Evolutionary conservation across 2,797 vertebrate species (phyloP).

Genomic region (Chromobotia macracanthus): DNA sequence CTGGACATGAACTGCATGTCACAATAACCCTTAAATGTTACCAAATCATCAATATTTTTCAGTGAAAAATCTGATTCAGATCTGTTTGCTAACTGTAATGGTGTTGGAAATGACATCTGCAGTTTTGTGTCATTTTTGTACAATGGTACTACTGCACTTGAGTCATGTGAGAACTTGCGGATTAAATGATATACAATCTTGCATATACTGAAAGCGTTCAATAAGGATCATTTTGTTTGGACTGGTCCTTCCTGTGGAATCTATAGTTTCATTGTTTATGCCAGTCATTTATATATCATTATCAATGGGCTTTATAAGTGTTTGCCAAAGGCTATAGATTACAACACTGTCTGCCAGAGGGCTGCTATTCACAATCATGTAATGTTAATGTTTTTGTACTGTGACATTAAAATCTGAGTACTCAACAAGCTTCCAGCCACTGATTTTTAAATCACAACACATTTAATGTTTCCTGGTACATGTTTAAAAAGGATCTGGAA

Average conservation of each 20-base stretch:
- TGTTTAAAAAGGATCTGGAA: slow-evolving; percentile 19
- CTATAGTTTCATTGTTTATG: neutral
- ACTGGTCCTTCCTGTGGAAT: slow-evolving; percentile 52
- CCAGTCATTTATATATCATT: slow-evolving; percentile 41
- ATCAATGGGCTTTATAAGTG: slow-evolving; percentile 14
- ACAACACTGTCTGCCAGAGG: slow-evolving; percentile 5
- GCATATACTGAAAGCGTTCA: neutral
- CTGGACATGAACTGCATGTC: neutral
- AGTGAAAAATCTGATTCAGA: neutral
- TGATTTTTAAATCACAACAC: slow-evolving; percentile 40
- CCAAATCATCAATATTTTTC: neutral
- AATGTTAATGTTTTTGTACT: neutral
- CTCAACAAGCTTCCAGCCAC: slow-evolving; percentile 29
- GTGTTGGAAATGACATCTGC: neutral
- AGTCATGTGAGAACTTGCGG: slow-evolving; percentile 12
- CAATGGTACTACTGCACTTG: slow-evolving; percentile 57
- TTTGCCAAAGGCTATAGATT: neutral
- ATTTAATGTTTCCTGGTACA: slow-evolving; percentile 40
- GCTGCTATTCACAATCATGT: slow-evolving; percentile 41
- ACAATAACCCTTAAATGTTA: neutral
- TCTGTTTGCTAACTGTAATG: neutral
- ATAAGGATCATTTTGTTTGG: neutral
- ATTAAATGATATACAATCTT: neutral
- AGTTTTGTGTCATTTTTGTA: neutral
- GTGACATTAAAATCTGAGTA: slow-evolving; percentile 46